Evolutionary conservation across 2,113 vertebrate genomes (phyloP).

Genomic region (Acanthochromis polyacanthus): DNA sequence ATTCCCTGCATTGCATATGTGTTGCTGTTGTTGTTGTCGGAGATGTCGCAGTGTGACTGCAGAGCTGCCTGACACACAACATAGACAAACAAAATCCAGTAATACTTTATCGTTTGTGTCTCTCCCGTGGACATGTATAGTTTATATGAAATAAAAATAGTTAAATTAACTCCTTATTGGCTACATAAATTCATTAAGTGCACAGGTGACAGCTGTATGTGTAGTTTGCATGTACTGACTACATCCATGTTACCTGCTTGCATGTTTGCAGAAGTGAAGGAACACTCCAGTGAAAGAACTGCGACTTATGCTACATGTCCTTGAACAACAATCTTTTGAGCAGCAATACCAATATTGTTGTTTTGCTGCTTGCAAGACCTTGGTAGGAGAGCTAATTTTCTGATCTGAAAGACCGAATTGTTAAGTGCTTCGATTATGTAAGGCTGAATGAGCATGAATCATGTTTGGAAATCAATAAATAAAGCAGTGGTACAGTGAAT

Average conservation of each 20-base stretch:
- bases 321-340: constrained; percentile 16
- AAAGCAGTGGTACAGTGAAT: constrained; percentile 20
- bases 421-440: constrained; percentile 46
- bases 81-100: neutral
- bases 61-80: neutral
- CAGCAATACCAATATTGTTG: constrained; percentile 7
- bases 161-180: constrained; percentile 2
- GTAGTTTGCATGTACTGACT: too few relatives aligned
- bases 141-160: neutral
- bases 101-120: neutral
- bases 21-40: constrained; percentile 30
- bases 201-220: constrained; percentile 5
- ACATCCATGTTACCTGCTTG: neutral
- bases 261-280: neutral
- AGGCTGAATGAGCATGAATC: constrained; percentile 62
- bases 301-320: constrained; percentile 1
- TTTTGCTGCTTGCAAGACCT: constrained; percentile 17
- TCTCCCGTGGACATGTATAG: neutral
- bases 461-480: constrained; percentile 64
- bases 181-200: neutral
- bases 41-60: constrained; percentile 32
- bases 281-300: constrained; percentile 3
- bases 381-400: constrained; percentile 38
- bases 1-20: constrained; percentile 53
- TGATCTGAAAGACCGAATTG: constrained; percentile 36